These are phyloP conservation scores for Chrysotoxum bicinctum DNA, from an alignment of 2,888 invertebrate species.

Conservation along the genomic window DNA sequence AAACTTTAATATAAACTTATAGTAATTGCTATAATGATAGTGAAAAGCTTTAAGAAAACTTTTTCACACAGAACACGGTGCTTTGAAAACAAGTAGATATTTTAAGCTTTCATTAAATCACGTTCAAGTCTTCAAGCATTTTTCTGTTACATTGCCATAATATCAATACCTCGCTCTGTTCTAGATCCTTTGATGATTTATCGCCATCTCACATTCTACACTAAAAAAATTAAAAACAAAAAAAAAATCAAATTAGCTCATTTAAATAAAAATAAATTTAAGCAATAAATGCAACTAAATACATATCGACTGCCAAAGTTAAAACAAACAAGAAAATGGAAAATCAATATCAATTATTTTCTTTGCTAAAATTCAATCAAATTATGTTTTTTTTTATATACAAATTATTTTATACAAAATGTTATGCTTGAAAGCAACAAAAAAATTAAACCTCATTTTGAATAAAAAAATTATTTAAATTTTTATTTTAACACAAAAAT, in stretches of 20 bases:
- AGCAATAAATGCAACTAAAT: conserved; percentile 71
- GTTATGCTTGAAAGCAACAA: conserved; percentile 26
- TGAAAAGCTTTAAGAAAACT: not conserved
- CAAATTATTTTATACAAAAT: conserved; percentile 7
- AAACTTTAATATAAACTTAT: too few species aligned
- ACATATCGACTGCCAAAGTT: conserved; percentile 71
- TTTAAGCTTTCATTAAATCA: not conserved
- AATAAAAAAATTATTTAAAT: not conserved
- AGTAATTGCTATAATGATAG: too few species aligned
- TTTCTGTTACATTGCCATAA: not conserved
- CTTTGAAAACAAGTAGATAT: not conserved
- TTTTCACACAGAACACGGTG: not conserved
- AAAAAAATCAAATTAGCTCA: conserved; percentile 3
- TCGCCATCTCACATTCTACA: conserved; percentile 24
- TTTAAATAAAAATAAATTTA: conserved; percentile 36
- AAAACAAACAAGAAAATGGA: not conserved
- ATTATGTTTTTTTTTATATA: not conserved
- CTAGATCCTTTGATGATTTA: conserved; percentile 25
- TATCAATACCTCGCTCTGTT: conserved; percentile 4
- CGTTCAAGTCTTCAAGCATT: not conserved
- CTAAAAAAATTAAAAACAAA: not conserved
- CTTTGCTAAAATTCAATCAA: conserved; percentile 23
- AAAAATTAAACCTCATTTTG: conserved; percentile 34
- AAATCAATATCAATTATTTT: conserved; percentile 12
- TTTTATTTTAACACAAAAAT: not conserved